A percentile compares a stretch with the other conserved stretches of the same genome.
phyloP scores from a whole-genome alignment of 2,888 invertebrate genomes.

The Pollenia labialis region DNA sequence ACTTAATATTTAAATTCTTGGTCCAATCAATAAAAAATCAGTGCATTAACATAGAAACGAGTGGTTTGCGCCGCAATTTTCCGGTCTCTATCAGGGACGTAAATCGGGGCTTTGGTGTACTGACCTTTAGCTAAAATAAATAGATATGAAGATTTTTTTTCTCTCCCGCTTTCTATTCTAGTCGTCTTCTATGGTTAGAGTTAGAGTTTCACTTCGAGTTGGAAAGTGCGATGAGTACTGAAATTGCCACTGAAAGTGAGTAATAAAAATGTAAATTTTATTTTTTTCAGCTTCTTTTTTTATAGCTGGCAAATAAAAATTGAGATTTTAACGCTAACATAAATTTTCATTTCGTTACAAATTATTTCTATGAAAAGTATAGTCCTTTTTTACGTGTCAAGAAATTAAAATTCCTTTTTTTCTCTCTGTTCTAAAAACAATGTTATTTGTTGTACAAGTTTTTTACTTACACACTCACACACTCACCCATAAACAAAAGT shows the following conservation, averaged over 20 bases:
- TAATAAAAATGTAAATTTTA: slow-evolving; percentile 77
- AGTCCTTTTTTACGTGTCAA: slow-evolving; percentile 59
- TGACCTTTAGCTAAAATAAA: too few relatives aligned
- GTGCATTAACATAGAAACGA: too few relatives aligned
- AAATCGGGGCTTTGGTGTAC: too few relatives aligned
- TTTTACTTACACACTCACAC: background rate
- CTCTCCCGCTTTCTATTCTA: too few relatives aligned
- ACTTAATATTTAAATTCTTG: too few relatives aligned
- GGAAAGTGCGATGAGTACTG: background rate
- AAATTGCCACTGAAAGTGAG: slow-evolving; percentile 37
- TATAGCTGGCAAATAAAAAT: slow-evolving; percentile 47
- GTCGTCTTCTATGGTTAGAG: too few relatives aligned
- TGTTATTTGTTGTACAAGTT: slow-evolving; percentile 63
- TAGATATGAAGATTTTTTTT: too few relatives aligned
- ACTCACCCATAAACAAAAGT: background rate
- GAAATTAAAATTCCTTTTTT: slow-evolving; percentile 67
- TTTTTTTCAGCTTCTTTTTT: slow-evolving; percentile 8
- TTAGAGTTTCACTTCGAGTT: background rate
- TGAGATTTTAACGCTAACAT: slow-evolving; percentile 70
- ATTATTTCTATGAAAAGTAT: slow-evolving; percentile 57
- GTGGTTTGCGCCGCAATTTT: too few relatives aligned
- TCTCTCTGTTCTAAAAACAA: slow-evolving; percentile 44
- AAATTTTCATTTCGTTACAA: slow-evolving; percentile 72
- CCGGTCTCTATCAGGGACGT: too few relatives aligned
- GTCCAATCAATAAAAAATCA: too few relatives aligned